These are phyloP conservation scores for Gila orcuttii DNA, from an alignment of 2,113 vertebrate species.

Conservation along the genomic window DNA sequence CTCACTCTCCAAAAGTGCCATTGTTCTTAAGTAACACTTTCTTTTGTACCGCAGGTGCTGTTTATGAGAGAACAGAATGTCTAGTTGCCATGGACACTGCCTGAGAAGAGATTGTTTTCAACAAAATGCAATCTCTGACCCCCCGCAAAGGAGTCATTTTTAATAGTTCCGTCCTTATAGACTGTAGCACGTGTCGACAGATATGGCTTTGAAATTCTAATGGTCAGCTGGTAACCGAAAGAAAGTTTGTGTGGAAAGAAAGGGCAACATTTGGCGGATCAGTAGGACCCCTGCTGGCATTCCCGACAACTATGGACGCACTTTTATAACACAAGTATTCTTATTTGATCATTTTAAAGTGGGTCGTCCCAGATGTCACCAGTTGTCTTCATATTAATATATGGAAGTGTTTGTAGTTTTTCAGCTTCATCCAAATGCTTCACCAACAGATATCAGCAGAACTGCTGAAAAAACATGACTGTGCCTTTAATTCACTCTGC, in stretches of 20 bases:
- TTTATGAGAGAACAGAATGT: slow-evolving; percentile 31
- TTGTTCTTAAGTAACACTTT: slow-evolving; percentile 24
- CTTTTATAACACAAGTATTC: neutral
- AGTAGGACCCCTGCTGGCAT: neutral
- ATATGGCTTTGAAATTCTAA: slow-evolving; percentile 8
- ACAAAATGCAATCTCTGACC: slow-evolving; percentile 14
- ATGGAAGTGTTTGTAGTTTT: slow-evolving; percentile 37
- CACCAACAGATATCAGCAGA: slow-evolving; percentile 32
- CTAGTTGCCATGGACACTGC: slow-evolving; percentile 36
- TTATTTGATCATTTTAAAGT: slow-evolving; percentile 33
- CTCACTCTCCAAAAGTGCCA: neutral
- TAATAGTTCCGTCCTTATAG: neutral
- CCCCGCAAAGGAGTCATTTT: neutral
- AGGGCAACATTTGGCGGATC: neutral
- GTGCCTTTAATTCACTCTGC: slow-evolving; percentile 50
- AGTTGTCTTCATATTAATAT: slow-evolving; percentile 3
- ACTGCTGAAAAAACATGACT: slow-evolving; percentile 35
- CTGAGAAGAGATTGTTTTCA: slow-evolving; percentile 19
- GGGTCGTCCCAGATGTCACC: neutral
- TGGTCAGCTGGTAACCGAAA: neutral
- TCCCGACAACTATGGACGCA: neutral
- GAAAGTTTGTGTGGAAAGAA: neutral
- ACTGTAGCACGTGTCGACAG: neutral
- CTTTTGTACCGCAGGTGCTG: slow-evolving; percentile 43
- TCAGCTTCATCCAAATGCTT: slow-evolving; percentile 41